Evolutionary conservation across 1,140 invertebrate species (phyloP).

Genomic region (Macrobrachium nipponense): DNA sequence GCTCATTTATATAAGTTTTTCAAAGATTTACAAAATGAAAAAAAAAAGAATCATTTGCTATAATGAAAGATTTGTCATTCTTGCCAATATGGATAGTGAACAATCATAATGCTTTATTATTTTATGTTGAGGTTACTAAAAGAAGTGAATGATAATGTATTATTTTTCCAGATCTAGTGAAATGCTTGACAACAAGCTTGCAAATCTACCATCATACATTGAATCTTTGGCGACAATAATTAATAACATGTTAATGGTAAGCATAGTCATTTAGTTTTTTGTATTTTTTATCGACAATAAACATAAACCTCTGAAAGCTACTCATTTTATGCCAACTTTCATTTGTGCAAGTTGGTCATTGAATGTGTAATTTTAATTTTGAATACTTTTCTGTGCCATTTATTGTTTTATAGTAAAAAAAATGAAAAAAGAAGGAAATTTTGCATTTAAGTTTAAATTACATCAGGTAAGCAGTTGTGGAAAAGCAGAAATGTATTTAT

Average conservation of each 20-base stretch:
- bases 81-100: too few relatives aligned
- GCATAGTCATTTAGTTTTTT: neutral
- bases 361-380: too few relatives aligned
- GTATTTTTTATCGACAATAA: neutral
- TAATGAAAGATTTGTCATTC: neutral
- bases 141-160: neutral
- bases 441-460: too few relatives aligned
- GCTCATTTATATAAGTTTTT: neutral
- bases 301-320: neutral
- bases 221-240: slow-evolving; percentile 57
- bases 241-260: slow-evolving; percentile 54
- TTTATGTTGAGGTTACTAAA: neutral
- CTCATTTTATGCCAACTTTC: neutral
- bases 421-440: too few relatives aligned
- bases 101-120: neutral
- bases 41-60: neutral
- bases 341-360: neutral
- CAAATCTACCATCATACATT: slow-evolving; percentile 58
- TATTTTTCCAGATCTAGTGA: slow-evolving; percentile 54
- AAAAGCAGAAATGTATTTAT: too few relatives aligned
- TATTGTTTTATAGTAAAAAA: too few relatives aligned
- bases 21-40: neutral
- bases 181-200: slow-evolving; percentile 60
- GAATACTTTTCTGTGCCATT: too few relatives aligned
- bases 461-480: too few relatives aligned